Evolutionary conservation across 2,113 vertebrate genomes (phyloP), one percentile per base, ranked within the genome.

Genomic region (Aspiorhynchus laticeps): DNA sequence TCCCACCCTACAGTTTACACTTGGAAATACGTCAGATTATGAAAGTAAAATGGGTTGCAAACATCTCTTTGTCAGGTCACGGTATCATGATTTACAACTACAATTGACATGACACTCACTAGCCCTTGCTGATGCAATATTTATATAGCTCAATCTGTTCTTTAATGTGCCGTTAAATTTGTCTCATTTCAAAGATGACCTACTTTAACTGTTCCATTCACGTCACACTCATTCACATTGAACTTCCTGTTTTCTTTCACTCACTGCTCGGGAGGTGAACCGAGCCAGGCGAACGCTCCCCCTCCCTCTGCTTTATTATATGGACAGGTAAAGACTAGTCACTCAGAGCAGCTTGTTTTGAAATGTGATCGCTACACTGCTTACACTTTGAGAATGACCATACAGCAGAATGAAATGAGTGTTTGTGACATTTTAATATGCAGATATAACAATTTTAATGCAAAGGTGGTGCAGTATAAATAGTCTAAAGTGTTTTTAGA

Each of bases 281-380:
- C 48, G 79, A 91, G 85, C 88, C 81, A 91, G 83, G 67, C 1
- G 4, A 83, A 86, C 85, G 87, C 86, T 56, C 46, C 46, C 26
- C 46, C 80, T 36, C 31, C 65, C 69, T 89, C 31, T 59, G 80
- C 88, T 93, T 93, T 91, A 93, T 93, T 90, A 91, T 91, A 83
- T 85, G 90, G 91, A 94, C 94, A 93, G 90, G 95, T 91, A 92
- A 87, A 89, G 91, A 93, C 94, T 94, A 91, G 94, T 86, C 86
- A 31, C 78, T 63, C 67, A 14, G 41, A 84, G 86, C 71, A 87
- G 85, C 90, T 92, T 91, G 92, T 95, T 95, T 94, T 94, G 92
- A 94, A 95, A 95, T 38, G 41, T 88, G 93, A 95, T 93, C 87
- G 83, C 88, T 84, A 86, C 89, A 91, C 48, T 86, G 76, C 90